These are phyloP conservation scores for Myiotriccus ornatus DNA, from an alignment of 2,797 vertebrate species.

Conservation along the genomic window DNA sequence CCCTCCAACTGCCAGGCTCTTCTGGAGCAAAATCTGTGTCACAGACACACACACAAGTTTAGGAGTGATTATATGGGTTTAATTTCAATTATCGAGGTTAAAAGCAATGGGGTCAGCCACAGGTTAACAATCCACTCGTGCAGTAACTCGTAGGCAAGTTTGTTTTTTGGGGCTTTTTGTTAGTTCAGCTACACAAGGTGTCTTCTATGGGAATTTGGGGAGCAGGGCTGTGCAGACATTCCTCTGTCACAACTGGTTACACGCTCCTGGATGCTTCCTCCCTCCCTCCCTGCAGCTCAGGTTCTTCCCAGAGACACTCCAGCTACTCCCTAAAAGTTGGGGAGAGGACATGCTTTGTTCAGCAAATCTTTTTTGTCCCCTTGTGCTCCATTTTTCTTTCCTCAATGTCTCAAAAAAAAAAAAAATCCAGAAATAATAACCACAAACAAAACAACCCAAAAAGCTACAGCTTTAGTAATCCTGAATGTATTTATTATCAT, in stretches of 20 bases:
- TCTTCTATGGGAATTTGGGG: background rate
- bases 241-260: background rate
- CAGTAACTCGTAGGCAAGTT: background rate
- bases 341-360: background rate
- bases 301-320: background rate
- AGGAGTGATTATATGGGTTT: background rate
- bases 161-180: background rate
- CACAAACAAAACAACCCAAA: background rate
- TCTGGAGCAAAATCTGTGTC: background rate
- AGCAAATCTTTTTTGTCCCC: background rate
- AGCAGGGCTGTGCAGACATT: background rate
- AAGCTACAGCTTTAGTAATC: background rate
- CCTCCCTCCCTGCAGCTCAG: background rate
- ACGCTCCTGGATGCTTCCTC: background rate
- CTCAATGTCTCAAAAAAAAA: background rate
- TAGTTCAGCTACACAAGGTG: background rate
- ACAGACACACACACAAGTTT: background rate
- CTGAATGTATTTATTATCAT: background rate
- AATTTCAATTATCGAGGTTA: background rate
- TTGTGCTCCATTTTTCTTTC: background rate
- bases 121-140: constrained; percentile 12
- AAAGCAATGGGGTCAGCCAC: background rate
- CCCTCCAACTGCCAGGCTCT: background rate
- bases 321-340: background rate
- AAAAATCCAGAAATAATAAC: too few species aligned